A percentile compares a stretch with the other conserved stretches of the same genome.
These are phyloP conservation scores for Gyps fulvus DNA, from an alignment of 2,113 vertebrate genomes.

Conservation along the genomic window DNA sequence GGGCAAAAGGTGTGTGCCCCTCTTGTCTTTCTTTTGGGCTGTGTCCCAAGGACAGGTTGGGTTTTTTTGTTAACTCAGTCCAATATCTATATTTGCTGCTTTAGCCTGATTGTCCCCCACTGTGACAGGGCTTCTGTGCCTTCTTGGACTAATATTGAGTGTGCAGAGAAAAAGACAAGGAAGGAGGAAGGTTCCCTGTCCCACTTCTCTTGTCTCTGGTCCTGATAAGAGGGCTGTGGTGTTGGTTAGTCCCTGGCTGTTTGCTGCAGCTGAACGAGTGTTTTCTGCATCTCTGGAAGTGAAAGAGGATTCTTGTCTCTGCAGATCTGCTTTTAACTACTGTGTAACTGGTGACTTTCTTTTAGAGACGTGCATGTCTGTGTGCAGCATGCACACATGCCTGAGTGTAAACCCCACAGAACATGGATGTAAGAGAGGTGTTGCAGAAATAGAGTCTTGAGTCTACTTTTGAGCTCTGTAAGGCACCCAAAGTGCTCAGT, in stretches of 20 bases:
- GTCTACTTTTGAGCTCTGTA: not conserved
- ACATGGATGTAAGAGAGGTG: not conserved
- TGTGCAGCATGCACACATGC: not conserved
- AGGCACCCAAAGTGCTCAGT: not conserved
- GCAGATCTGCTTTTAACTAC: not conserved
- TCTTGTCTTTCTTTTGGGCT: not conserved
- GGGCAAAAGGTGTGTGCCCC: not conserved
- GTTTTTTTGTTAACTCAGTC: not conserved
- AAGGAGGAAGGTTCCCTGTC: not conserved
- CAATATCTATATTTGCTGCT: not conserved
- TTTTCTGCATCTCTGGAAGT: not conserved
- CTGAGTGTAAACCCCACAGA: not conserved
- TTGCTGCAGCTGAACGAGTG: not conserved
- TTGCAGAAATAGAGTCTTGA: not conserved
- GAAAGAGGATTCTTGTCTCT: not conserved
- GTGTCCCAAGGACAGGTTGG: not conserved
- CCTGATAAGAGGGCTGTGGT: not conserved
- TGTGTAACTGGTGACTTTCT: not conserved
- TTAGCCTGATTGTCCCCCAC: not conserved
- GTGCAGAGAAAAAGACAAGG: not conserved
- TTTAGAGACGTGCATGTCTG: not conserved
- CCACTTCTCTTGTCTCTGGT: not conserved
- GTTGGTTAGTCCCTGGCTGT: not conserved
- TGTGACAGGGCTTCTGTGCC: not conserved
- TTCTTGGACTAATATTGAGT: rapidly evolving